These are phyloP conservation scores for Nesogale talazaci DNA, from an alignment of 2,113 vertebrate genomes.

Conservation along the genomic window DNA sequence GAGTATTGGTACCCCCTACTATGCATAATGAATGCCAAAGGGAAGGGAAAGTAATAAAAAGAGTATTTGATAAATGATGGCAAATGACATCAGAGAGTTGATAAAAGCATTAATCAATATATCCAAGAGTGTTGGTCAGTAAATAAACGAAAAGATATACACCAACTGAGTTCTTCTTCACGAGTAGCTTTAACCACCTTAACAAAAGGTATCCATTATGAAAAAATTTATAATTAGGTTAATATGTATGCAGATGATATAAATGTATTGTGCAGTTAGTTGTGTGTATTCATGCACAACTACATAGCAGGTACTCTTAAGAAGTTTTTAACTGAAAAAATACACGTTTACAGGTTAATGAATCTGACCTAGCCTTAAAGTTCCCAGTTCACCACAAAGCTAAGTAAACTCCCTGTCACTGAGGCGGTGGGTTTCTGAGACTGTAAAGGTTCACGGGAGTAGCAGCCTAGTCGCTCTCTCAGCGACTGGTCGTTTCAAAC, in stretches of 20 bases:
- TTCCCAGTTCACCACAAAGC: too few species aligned
- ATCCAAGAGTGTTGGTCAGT: neutral
- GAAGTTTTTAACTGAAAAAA: neutral
- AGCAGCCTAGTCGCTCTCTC: too few species aligned
- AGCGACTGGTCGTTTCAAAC: too few species aligned
- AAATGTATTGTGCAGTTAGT: neutral
- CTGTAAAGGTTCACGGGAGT: too few species aligned
- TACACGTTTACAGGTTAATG: too few species aligned
- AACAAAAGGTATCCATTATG: neutral
- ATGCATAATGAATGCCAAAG: neutral
- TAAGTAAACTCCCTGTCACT: too few species aligned
- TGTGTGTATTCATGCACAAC: neutral
- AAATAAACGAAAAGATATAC: neutral
- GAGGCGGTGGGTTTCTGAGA: too few species aligned
- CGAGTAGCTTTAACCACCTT: neutral
- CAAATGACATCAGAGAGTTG: neutral
- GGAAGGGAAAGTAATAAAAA: neutral
- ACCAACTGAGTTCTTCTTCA: neutral
- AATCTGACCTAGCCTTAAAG: too few species aligned
- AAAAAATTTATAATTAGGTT: neutral
- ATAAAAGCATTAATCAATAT: neutral
- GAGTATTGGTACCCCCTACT: too few species aligned
- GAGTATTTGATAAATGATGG: conserved; percentile 10
- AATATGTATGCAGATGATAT: neutral
- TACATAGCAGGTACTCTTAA: neutral